Evolutionary conservation across 1,140 invertebrate species (phyloP), one percentile per base, ranked within the genome.

Genomic region (Asbolus verrucosus): DNA sequence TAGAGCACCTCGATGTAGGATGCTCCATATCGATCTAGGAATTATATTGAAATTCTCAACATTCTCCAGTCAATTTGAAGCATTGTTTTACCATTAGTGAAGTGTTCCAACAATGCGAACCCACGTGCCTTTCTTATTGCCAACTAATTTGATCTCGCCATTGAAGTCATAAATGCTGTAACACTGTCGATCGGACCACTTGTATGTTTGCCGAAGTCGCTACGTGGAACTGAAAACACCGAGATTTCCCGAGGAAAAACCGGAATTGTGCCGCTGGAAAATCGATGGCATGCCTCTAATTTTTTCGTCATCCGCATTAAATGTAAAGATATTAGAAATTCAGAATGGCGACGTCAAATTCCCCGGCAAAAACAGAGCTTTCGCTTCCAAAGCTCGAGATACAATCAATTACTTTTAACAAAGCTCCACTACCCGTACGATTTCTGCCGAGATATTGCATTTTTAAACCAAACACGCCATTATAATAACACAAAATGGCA

Each of bases 11-110:
- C 61, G 41, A 63, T 39, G 39, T 39, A 63, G 31, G 8, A 41
- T 24, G 39, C 50, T 46, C n/a, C 19, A 66, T n/a, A n/a, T 66
- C 39, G 63, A 66, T 66, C 63, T 46, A 31, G 63, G 16, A 50
- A 50, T 46, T 66, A 66, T 66, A 66, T 66, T 66, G 63, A 46
- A 66, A 66, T 66, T 66, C 63, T 24, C 6, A 1, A 33, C 39
- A 31, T 66, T 66, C 63, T 19, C 15, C 19, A 66, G 63, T 66
- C 63, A 66, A 66, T 66, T 66, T 66, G 36, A 50, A 43, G 63
- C 63, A 66, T 66, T 66, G 63, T 66, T 66, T 66, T 66, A 50
- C 30, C 63, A 66, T 66, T 66, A 66, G 27, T 6, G 27, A 66
- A 50, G 39, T 66, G 36, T 46, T 27, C 16, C 11, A 66, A 66